Evolutionary conservation across 2,113 vertebrate genomes (phyloP), one percentile per base, ranked within the genome.

Genomic region (Oceanites oceanicus): DNA sequence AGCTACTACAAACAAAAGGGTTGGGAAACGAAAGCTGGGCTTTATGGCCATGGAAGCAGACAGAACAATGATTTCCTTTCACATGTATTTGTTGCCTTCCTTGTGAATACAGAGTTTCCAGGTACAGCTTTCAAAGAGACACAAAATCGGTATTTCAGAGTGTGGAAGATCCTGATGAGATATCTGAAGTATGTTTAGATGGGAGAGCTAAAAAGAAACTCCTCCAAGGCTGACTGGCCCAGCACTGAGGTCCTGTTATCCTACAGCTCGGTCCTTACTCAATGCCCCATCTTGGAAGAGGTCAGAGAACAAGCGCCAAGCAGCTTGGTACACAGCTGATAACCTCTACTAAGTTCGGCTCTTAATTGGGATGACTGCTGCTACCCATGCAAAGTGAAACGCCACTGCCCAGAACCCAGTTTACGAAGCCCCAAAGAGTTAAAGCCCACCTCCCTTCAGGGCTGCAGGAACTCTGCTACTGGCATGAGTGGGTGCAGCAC

Each of bases 1-100:
- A 95, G 94, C 92, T 90, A 82, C 93, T 82, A 83, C 66, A 95
- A 92, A 92, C 91, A 97, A 94, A 87, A 81, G 86, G 71, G 87
- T 85, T 72, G 62, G 91, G 84, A 82, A 73, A 91, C 92, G 66
- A 94, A 95, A 95, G 73, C 62, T 2, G 63, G 59, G 72, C 8
- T 96, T 96, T 95, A 95, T 63, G 62, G 92, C 59, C 53, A 14
- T 79, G 79, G 92, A 91, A 95, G 91, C 91, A 86, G 81, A 82
- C 62, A 56, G 87, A 67, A 92, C 90, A 90, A 91, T 47, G 38
- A 85, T 30, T 96, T 95, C 87, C 86, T 92, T 95, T 97, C 86
- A 66, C 74, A 45, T 61, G 9, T 81, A 94, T 78, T 89, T 79
- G 81, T 27, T 74, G 70, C 77, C 55, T 73, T 94, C 53, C 92